phyloP scores from a whole-genome alignment of 1,140 invertebrate species.

The Tetramorium simillimum region DNA sequence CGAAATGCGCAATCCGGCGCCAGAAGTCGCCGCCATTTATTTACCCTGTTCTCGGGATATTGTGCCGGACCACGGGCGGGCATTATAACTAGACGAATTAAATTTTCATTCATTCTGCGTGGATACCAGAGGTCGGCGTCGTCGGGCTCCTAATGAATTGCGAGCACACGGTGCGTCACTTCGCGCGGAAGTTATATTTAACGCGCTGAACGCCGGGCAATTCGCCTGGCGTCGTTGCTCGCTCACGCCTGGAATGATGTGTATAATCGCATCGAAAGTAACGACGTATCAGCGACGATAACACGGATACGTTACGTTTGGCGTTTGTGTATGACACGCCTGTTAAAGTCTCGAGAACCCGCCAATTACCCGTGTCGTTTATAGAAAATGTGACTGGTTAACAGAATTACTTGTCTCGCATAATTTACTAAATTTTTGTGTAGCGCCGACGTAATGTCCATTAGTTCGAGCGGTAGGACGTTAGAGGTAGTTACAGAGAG shows the following conservation, averaged over 20 bases:
- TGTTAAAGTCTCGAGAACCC: background rate
- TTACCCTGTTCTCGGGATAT: background rate
- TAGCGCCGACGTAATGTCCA: too few relatives aligned
- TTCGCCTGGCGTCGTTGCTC: constrained; percentile 9
- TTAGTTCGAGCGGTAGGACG: too few relatives aligned
- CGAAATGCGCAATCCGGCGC: constrained; percentile 18
- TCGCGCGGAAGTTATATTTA: constrained; percentile 56
- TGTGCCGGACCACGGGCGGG: background rate
- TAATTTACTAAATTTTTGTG: background rate
- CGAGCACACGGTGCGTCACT: constrained; percentile 37
- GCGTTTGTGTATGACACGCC: background rate
- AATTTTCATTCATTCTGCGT: constrained; percentile 35
- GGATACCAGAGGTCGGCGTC: constrained; percentile 20
- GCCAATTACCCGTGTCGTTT: background rate
- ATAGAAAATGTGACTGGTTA: background rate
- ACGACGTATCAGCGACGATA: constrained; percentile 4
- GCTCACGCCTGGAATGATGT: background rate
- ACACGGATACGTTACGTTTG: background rate
- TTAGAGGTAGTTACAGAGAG: background rate
- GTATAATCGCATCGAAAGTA: constrained; percentile 35
- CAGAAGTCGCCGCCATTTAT: constrained; percentile 26
- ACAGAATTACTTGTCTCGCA: background rate
- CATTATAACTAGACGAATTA: constrained; percentile 13
- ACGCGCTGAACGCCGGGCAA: constrained; percentile 16
- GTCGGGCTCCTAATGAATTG: constrained; percentile 45